phyloP scores from a whole-genome alignment of 2,888 invertebrate genomes.

The Halocaridina rubra region DNA sequence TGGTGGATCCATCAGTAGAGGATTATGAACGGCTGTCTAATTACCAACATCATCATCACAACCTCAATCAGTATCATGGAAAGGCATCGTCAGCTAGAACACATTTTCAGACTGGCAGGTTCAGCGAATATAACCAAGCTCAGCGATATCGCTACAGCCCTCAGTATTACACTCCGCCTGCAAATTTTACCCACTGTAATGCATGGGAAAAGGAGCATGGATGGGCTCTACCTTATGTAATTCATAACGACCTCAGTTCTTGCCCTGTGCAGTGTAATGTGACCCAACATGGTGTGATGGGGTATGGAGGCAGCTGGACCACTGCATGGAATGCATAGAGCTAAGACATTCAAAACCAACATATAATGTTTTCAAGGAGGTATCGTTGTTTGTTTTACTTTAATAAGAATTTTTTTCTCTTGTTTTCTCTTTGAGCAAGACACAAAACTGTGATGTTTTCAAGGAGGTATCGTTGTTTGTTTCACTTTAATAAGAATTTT shows the following conservation, averaged over 20 bases:
- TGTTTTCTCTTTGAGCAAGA: no score
- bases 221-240: not conserved
- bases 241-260: not conserved
- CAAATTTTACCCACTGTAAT: not conserved
- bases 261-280: not conserved
- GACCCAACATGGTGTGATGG: not conserved
- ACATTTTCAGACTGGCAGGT: no score
- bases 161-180: not conserved
- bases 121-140: no score
- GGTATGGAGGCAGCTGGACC: not conserved
- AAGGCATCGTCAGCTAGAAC: no score
- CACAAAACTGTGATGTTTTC: no score
- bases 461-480: no score
- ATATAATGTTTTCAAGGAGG: no score
- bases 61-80: not conserved
- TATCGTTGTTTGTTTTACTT: no score
- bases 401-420: not conserved
- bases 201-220: not conserved
- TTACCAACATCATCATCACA: not conserved
- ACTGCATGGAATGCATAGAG: not conserved
- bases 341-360: no score
- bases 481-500: not conserved
- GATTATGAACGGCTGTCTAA: no score
- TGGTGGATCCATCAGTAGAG: no score
- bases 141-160: not conserved